Conservation (phyloP, 2,888 invertebrate species). For the Aleiodes testaceus region DNA sequence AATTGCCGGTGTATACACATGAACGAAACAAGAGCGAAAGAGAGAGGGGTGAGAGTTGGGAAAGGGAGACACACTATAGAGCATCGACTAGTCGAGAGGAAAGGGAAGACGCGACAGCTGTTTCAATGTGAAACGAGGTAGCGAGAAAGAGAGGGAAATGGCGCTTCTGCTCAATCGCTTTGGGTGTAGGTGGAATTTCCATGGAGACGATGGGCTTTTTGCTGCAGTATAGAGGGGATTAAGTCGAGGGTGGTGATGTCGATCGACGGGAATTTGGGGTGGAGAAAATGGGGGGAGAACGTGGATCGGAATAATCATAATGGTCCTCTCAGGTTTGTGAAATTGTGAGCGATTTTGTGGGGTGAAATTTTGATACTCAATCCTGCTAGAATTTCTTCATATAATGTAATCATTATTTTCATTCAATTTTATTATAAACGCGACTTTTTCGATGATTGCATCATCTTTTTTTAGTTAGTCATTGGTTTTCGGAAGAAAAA, state of each 20-base stretch:
- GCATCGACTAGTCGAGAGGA: slow-evolving; percentile 33
- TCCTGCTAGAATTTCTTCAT: too few relatives aligned
- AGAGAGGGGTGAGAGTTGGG: slow-evolving; percentile 40
- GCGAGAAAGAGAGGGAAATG: slow-evolving; percentile 27
- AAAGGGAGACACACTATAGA: slow-evolving; percentile 33
- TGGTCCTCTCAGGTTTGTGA: neutral
- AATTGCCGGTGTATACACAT: neutral
- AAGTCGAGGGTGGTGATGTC: slow-evolving; percentile 37
- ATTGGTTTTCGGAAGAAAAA: too few relatives aligned
- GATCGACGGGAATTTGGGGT: slow-evolving; percentile 10
- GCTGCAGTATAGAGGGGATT: slow-evolving; percentile 46
- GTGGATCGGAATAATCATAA: slow-evolving; percentile 24
- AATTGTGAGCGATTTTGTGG: neutral
- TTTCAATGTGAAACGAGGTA: slow-evolving; percentile 50
- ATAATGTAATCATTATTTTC: too few relatives aligned
- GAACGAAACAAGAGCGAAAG: slow-evolving; percentile 39
- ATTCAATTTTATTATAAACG: too few relatives aligned
- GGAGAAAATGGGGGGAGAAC: slow-evolving; percentile 8
- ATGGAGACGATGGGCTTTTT: slow-evolving; percentile 48
- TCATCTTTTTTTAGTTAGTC: too few relatives aligned
- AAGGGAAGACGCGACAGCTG: slow-evolving; percentile 56
- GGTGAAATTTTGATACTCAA: neutral
- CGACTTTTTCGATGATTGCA: too few relatives aligned
- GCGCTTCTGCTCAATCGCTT: slow-evolving; percentile 37
- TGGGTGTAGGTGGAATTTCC: slow-evolving; percentile 58